Conservation (phyloP, 1,140 invertebrate genomes). For the Scaptomyza hsui region DNA sequence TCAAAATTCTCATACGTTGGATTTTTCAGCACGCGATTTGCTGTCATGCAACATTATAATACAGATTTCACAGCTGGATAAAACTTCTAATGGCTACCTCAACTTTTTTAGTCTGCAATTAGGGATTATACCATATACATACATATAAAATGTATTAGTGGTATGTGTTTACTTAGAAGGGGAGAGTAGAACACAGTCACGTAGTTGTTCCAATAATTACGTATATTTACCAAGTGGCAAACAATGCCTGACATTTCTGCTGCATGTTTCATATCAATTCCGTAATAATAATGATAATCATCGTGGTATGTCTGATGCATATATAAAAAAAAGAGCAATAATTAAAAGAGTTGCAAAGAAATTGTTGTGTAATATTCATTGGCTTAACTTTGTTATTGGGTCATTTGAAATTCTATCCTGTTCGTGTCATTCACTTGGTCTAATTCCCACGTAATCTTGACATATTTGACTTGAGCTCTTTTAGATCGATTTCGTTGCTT, state of each 20-base stretch:
- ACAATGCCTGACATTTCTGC: slow-evolving; percentile 23
- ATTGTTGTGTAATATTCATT: slow-evolving; percentile 3
- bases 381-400: slow-evolving; percentile 9
- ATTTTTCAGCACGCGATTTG: slow-evolving; percentile 16
- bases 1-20: not conserved
- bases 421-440: slow-evolving; percentile 32
- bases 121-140: slow-evolving; percentile 12
- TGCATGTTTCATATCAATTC: slow-evolving; percentile 38
- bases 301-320: not conserved
- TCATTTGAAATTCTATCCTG: slow-evolving; percentile 47
- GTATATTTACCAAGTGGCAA: slow-evolving; percentile 39
- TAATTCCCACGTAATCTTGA: slow-evolving; percentile 65
- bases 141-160: too few species aligned
- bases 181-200: slow-evolving; percentile 17
- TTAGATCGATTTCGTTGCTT: slow-evolving; percentile 19
- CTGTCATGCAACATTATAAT: slow-evolving; percentile 41
- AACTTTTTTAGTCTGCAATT: slow-evolving; percentile 23
- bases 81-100: slow-evolving; percentile 12
- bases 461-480: slow-evolving; percentile 23
- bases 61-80: slow-evolving; percentile 54
- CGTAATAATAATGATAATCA: slow-evolving; percentile 14
- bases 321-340: too few species aligned
- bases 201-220: slow-evolving; percentile 38
- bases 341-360: too few species aligned
- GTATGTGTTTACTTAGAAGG: too few species aligned